Evolutionary conservation across 92 coral and sea anemone genomes (phyloP).

Genomic region (Muricea muricata): DNA sequence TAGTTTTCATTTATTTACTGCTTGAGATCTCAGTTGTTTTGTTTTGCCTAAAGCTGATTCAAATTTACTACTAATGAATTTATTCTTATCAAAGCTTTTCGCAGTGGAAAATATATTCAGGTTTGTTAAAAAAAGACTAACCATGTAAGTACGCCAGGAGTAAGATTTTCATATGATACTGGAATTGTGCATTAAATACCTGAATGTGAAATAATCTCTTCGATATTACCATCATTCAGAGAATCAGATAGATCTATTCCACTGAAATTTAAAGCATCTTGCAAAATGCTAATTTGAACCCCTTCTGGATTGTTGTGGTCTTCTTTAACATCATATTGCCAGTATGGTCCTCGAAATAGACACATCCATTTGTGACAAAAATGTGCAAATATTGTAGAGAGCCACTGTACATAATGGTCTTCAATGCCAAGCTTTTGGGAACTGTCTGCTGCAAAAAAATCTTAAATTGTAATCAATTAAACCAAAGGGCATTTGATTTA

Average conservation of each 20-base stretch:
- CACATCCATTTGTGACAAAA: slow-evolving; percentile 70
- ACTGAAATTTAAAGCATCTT: background rate
- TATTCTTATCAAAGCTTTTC: too few species aligned
- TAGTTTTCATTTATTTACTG: too few species aligned
- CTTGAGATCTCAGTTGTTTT: background rate
- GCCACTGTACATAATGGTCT: slow-evolving; percentile 66
- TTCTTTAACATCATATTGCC: slow-evolving; percentile 61
- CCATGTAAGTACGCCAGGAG: too few species aligned
- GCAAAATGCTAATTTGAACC: background rate
- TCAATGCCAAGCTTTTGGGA: slow-evolving; percentile 65
- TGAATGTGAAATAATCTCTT: too few species aligned
- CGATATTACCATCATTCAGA: too few species aligned
- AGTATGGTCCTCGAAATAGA: slow-evolving; percentile 62
- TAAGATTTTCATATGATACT: too few species aligned
- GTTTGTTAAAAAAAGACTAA: too few species aligned
- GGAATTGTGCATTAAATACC: too few species aligned
- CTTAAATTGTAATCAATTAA: slow-evolving; percentile 67
- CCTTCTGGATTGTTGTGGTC: background rate
- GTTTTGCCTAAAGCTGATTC: too few species aligned
- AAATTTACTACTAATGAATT: too few species aligned
- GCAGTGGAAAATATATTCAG: too few species aligned
- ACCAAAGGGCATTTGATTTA: slow-evolving; percentile 68
- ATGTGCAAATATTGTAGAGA: slow-evolving; percentile 70
- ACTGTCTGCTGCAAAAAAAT: slow-evolving; percentile 48
- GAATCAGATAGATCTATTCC: background rate